Evolutionary conservation across 1,140 invertebrate species (phyloP).

Genomic region (Diachasmimorpha longicaudata): DNA sequence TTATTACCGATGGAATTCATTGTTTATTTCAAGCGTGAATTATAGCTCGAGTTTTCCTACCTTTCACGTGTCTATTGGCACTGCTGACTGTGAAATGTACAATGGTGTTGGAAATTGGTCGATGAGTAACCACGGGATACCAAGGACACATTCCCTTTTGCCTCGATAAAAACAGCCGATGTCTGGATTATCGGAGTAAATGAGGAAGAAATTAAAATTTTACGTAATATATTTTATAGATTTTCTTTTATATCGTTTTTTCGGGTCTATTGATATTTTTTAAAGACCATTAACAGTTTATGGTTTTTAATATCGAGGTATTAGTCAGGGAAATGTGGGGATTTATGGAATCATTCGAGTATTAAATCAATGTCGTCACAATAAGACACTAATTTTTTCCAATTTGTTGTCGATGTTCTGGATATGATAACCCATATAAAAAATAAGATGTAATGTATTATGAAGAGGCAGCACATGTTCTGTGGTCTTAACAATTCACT

Average conservation of each 20-base stretch:
- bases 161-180: not conserved
- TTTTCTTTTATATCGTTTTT: too few relatives aligned
- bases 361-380: too few relatives aligned
- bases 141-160: conserved; percentile 41
- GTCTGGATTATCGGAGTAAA: too few relatives aligned
- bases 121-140: conserved; percentile 57
- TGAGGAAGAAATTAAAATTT: too few relatives aligned
- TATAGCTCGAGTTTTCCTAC: conserved; percentile 10
- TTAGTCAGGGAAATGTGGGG: too few relatives aligned
- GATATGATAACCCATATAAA: not conserved
- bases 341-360: too few relatives aligned
- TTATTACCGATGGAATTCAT: not conserved
- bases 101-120: conserved; percentile 45
- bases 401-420: not conserved
- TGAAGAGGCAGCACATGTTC: not conserved
- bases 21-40: not conserved
- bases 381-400: too few relatives aligned
- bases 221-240: too few relatives aligned
- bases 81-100: conserved; percentile 35
- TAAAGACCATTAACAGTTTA: too few relatives aligned
- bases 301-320: too few relatives aligned
- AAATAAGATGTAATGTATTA: not conserved
- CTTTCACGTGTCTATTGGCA: conserved; percentile 37
- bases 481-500: not conserved
- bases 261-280: too few relatives aligned